Conservation (phyloP, 2,113 vertebrate genomes). For the Vimba vimba region DNA sequence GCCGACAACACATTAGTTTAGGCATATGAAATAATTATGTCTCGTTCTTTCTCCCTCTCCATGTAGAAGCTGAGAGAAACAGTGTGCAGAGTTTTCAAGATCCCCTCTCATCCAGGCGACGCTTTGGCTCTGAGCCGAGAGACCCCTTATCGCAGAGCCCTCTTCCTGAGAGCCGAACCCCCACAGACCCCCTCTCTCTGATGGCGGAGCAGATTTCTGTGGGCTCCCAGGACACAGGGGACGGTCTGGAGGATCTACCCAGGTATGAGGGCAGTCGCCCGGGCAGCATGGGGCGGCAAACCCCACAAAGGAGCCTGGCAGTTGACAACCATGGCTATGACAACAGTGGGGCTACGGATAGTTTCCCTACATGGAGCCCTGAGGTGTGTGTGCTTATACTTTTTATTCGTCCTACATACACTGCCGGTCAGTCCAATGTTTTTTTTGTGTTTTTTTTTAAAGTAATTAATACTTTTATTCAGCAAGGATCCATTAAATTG, state of each 20-base stretch:
- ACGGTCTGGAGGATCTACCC: slow-evolving; percentile 51
- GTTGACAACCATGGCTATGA: slow-evolving; percentile 72
- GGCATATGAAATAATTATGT: not conserved
- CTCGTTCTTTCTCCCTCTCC: not conserved
- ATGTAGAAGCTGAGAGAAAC: slow-evolving; percentile 78
- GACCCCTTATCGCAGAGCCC: slow-evolving; percentile 54
- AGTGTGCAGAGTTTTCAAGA: slow-evolving; percentile 77
- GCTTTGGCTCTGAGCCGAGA: slow-evolving; percentile 2
- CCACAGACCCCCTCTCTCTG: slow-evolving; percentile 13
- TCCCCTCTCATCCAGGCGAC: slow-evolving; percentile 62
- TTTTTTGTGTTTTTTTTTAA: not conserved
- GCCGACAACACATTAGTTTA: too few relatives aligned
- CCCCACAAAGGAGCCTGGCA: slow-evolving; percentile 64
- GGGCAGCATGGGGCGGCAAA: slow-evolving; percentile 60
- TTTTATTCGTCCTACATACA: too few relatives aligned
- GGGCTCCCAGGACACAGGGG: slow-evolving; percentile 59
- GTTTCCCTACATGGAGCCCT: slow-evolving; percentile 84
- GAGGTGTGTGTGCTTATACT: slow-evolving; percentile 77
- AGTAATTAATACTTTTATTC: not conserved
- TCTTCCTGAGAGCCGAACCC: slow-evolving; percentile 14
- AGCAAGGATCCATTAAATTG: not conserved
- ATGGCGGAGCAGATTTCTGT: slow-evolving; percentile 62
- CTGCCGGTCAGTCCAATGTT: too few relatives aligned
- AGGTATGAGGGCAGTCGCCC: slow-evolving; percentile 37
- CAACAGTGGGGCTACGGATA: slow-evolving; percentile 79